A percentile compares a stretch with the other conserved stretches of the same genome.
phyloP scores from a whole-genome alignment of 2,113 vertebrate genomes.

The Sarotherodon lohbergeri region DNA sequence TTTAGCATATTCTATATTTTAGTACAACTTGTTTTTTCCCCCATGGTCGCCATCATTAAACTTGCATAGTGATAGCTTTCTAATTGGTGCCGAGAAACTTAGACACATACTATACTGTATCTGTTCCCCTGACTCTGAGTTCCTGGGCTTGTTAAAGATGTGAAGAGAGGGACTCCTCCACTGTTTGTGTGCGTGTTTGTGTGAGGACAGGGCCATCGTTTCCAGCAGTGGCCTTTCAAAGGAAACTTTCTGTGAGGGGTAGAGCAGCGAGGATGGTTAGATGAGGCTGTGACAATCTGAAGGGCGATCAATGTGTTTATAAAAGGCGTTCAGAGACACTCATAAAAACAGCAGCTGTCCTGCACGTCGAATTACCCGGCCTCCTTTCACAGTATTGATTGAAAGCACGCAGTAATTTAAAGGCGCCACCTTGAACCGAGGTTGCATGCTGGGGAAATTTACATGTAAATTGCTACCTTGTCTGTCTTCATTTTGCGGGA shows the following conservation, averaged over 20 bases:
- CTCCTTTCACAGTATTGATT: slow-evolving; percentile 26
- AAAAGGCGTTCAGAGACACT: neutral
- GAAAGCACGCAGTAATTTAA: slow-evolving; percentile 18
- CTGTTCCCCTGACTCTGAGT: slow-evolving; percentile 14
- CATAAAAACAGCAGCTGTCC: neutral
- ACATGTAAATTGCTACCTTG: slow-evolving; percentile 59
- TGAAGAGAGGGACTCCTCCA: neutral
- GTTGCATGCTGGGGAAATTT: slow-evolving; percentile 43
- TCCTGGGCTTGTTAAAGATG: slow-evolving; percentile 56
- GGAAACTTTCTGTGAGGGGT: neutral
- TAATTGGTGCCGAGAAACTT: slow-evolving; percentile 61
- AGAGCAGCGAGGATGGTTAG: neutral
- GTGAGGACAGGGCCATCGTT: slow-evolving; percentile 5
- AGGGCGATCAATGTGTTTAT: slow-evolving; percentile 7
- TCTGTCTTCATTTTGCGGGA: slow-evolving; percentile 34
- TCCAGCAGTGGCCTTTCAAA: neutral
- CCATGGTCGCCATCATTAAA: slow-evolving; percentile 64
- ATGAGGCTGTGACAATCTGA: neutral
- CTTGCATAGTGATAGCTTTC: slow-evolving; percentile 62
- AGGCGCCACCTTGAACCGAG: slow-evolving; percentile 48
- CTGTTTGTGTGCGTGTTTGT: slow-evolving; percentile 14
- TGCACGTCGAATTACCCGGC: slow-evolving; percentile 14
- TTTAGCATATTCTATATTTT: slow-evolving; percentile 72
- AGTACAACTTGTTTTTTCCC: slow-evolving; percentile 58
- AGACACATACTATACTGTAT: slow-evolving; percentile 10